phyloP scores from a whole-genome alignment of 2,113 vertebrate genomes.

The Cavia porcellus region DNA sequence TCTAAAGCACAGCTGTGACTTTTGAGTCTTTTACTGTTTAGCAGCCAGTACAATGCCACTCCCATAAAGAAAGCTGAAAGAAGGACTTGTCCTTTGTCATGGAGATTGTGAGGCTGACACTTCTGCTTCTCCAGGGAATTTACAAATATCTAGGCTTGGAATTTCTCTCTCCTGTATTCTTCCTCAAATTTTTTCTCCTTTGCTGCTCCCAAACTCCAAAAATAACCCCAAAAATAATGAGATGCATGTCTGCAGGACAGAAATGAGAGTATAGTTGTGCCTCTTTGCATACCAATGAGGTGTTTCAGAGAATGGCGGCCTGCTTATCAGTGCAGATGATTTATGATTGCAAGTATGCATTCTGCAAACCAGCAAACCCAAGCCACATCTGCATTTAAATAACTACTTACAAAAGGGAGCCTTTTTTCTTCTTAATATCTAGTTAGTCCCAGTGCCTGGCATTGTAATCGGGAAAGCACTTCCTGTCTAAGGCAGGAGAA shows the following conservation, averaged over 20 bases:
- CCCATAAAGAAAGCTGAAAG: background rate
- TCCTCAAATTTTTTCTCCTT: background rate
- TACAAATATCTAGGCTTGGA: background rate
- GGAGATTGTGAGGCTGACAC: slow-evolving; percentile 37
- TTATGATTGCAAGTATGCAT: background rate
- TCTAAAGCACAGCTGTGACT: background rate
- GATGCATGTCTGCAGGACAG: slow-evolving; percentile 22
- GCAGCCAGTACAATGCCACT: background rate
- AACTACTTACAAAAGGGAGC: slow-evolving; percentile 28
- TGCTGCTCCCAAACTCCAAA: slow-evolving; percentile 23
- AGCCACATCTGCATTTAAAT: slow-evolving; percentile 67
- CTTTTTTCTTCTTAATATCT: slow-evolving; percentile 10
- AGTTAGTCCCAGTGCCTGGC: background rate
- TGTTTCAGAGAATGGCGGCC: background rate
- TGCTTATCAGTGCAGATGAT: slow-evolving; percentile 17
- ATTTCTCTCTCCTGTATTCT: slow-evolving; percentile 6
- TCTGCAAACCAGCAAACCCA: background rate
- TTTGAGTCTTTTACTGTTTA: background rate
- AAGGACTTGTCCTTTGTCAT: slow-evolving; percentile 49
- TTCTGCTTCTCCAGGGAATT: slow-evolving; percentile 16
- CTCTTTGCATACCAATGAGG: slow-evolving; percentile 47
- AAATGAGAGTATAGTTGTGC: background rate
- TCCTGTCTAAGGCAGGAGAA: background rate
- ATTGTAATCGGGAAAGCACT: background rate
- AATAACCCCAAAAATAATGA: slow-evolving; percentile 52